Conservation (phyloP, 2,888 invertebrate species). For the Protodeltote pygarga region DNA sequence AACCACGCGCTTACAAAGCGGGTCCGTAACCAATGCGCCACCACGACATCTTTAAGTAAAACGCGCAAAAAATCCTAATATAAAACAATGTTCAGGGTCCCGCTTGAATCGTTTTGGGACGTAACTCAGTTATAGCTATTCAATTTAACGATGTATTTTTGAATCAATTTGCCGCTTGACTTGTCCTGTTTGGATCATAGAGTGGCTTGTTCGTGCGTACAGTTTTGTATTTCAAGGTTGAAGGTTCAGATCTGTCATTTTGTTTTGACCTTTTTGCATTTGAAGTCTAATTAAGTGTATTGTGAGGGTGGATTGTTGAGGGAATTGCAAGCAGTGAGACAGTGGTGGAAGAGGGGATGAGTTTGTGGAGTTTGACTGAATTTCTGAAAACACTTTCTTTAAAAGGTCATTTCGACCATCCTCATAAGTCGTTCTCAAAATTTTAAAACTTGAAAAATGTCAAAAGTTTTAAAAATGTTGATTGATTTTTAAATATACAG, state of each 20-base stretch:
- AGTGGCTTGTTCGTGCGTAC: slow-evolving; percentile 62
- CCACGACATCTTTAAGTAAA: background rate
- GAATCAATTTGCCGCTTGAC: slow-evolving; percentile 69
- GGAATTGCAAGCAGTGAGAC: too few relatives aligned
- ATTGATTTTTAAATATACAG: too few relatives aligned
- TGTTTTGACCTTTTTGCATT: slow-evolving; percentile 28
- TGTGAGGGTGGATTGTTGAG: background rate
- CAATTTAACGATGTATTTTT: slow-evolving; percentile 72
- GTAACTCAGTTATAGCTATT: slow-evolving; percentile 60
- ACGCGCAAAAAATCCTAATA: slow-evolving; percentile 5
- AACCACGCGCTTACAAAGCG: too few relatives aligned
- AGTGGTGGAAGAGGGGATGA: too few relatives aligned
- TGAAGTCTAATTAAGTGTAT: background rate
- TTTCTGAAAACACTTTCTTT: too few relatives aligned
- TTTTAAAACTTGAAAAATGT: too few relatives aligned
- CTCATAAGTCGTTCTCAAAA: too few relatives aligned
- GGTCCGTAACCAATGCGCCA: too few relatives aligned
- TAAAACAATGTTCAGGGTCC: slow-evolving; percentile 31
- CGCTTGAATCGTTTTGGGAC: slow-evolving; percentile 30
- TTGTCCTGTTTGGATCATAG: slow-evolving; percentile 58
- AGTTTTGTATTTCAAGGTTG: slow-evolving; percentile 58
- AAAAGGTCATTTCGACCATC: too few relatives aligned
- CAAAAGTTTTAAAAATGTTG: too few relatives aligned
- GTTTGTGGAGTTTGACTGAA: too few relatives aligned
- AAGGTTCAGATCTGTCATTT: slow-evolving; percentile 34